These are phyloP conservation scores for Picathartes gymnocephalus DNA, from an alignment of 2,113 vertebrate species.

Conservation along the genomic window DNA sequence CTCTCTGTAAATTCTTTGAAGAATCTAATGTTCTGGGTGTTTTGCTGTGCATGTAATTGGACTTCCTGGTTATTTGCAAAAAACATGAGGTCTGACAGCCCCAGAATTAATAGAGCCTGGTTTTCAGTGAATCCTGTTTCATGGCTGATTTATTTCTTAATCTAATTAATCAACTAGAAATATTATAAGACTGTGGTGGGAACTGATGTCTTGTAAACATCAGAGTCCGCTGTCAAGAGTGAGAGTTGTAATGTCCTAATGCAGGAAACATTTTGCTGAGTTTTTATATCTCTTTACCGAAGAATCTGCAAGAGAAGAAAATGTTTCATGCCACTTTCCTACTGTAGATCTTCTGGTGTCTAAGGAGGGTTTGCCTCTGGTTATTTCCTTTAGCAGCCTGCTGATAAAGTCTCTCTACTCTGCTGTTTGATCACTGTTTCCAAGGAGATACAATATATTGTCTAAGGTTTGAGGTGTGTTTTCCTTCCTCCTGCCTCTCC, in stretches of 20 bases:
- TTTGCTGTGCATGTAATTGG: background rate
- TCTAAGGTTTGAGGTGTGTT: conserved; percentile 4
- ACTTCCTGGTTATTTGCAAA: conserved; percentile 20
- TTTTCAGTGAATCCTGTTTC: conserved; percentile 30
- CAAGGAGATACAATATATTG: background rate
- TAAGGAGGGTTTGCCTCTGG: background rate
- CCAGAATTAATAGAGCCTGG: background rate
- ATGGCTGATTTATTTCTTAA: conserved; percentile 20
- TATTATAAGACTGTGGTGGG: background rate
- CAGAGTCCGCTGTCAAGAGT: background rate
- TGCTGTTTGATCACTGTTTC: background rate
- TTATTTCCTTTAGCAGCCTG: background rate
- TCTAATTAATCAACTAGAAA: conserved; percentile 28
- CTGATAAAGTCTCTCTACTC: background rate
- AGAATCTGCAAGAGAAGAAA: background rate
- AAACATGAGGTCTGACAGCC: background rate
- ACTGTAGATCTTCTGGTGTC: background rate
- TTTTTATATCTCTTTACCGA: background rate
- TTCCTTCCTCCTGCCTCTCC: conserved; percentile 31
- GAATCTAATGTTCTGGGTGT: background rate
- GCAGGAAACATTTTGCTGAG: background rate
- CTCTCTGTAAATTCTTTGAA: background rate
- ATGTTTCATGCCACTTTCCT: background rate
- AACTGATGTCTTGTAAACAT: background rate
- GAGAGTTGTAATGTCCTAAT: background rate